These are phyloP conservation scores for Steinernema feltiae DNA, from an alignment of 1,140 invertebrate species.

Conservation along the genomic window DNA sequence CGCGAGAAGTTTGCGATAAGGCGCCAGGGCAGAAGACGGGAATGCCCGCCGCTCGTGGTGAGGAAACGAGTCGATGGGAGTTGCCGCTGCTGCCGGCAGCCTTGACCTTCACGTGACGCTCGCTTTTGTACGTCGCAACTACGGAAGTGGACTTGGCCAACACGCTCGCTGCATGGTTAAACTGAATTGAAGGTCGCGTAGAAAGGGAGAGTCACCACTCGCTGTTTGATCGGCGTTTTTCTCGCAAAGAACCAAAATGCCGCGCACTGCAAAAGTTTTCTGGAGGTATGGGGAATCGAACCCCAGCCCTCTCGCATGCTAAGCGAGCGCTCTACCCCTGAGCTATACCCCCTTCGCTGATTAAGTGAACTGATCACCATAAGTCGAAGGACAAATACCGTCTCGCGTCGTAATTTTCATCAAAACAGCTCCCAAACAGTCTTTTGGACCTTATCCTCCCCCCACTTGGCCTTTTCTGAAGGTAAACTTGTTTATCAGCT, in stretches of 20 bases:
- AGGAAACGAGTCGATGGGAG: not conserved
- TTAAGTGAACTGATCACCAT: too few species aligned
- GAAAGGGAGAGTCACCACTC: too few species aligned
- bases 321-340: slow-evolving; percentile 48
- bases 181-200: too few species aligned
- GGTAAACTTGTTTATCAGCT: not conserved
- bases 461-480: not conserved
- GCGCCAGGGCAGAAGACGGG: not conserved
- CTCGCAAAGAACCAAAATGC: too few species aligned
- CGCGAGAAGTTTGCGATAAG: not conserved
- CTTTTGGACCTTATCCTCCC: too few species aligned
- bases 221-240: too few species aligned
- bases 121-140: too few species aligned
- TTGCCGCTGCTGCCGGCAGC: not conserved
- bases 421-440: too few species aligned
- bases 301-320: slow-evolving; percentile 44
- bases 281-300: slow-evolving; percentile 47
- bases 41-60: not conserved
- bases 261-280: not conserved
- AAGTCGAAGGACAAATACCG: too few species aligned
- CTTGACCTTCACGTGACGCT: not conserved
- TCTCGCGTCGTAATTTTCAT: too few species aligned
- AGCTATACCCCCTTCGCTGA: slow-evolving; percentile 45
- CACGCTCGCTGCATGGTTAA: too few species aligned
- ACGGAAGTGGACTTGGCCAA: too few species aligned